Conservation (phyloP, 2,113 vertebrate genomes). For the Falcunculus frontatus region DNA sequence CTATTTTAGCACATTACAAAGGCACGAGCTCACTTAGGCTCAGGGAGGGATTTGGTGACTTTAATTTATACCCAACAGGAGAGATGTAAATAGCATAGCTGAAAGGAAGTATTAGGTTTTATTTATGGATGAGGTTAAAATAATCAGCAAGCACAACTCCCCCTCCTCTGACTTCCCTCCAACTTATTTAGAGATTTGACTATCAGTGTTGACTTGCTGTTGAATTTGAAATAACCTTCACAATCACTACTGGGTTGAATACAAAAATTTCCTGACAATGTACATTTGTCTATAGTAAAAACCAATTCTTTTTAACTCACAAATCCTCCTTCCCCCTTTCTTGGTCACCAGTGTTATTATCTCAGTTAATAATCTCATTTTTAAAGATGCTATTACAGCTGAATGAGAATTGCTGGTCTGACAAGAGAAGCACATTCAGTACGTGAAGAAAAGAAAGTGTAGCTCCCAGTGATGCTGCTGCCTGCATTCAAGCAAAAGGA, state of each 20-base stretch:
- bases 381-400: not conserved
- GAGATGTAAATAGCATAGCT: not conserved
- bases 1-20: not conserved
- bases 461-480: not conserved
- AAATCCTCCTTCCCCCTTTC: not conserved
- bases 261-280: not conserved
- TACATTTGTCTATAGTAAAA: conserved; percentile 1
- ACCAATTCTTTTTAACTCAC: not conserved
- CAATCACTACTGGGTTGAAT: not conserved
- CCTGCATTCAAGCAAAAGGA: not conserved
- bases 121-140: conserved; percentile 4
- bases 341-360: not conserved
- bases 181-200: not conserved
- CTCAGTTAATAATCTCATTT: conserved; percentile 27
- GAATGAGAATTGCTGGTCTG: conserved; percentile 22
- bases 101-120: not conserved
- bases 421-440: not conserved
- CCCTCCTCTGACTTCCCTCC: not conserved
- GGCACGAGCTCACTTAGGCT: not conserved
- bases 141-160: not conserved
- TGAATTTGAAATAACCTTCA: conserved; percentile 5
- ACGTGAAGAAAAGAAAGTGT: not conserved
- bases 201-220: not conserved
- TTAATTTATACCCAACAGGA: not conserved
- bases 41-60: not conserved